Evolutionary conservation across 2,888 invertebrate genomes (phyloP).

Genomic region (Lithodes maja): DNA sequence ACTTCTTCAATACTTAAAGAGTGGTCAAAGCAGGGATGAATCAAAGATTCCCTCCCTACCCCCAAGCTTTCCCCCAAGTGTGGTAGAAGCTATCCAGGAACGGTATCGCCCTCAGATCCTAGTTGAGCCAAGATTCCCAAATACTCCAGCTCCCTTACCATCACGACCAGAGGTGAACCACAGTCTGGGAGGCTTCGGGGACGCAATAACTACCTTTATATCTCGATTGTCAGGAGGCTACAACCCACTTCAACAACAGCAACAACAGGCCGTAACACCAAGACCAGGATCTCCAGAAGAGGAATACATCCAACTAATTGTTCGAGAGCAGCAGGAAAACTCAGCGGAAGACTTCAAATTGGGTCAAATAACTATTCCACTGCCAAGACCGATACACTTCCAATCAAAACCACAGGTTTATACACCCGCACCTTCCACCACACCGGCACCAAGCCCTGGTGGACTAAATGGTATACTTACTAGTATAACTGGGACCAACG

Average conservation of each 20-base stretch:
- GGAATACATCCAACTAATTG: slow-evolving; percentile 31
- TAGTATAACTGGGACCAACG: neutral
- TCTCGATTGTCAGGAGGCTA: slow-evolving; percentile 39
- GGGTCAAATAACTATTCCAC: slow-evolving; percentile 45
- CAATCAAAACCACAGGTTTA: slow-evolving; percentile 1
- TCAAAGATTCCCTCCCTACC: neutral
- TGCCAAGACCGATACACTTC: slow-evolving; percentile 64
- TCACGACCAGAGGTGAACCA: slow-evolving; percentile 9
- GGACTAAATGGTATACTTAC: neutral
- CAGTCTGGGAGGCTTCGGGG: slow-evolving; percentile 28
- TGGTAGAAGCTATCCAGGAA: slow-evolving; percentile 18
- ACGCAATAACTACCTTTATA: slow-evolving; percentile 30
- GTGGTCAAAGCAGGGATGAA: neutral
- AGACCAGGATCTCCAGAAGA: neutral
- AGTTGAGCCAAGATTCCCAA: slow-evolving; percentile 3
- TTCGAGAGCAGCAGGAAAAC: slow-evolving; percentile 29
- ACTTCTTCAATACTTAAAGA: neutral
- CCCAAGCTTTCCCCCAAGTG: neutral
- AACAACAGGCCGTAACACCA: neutral
- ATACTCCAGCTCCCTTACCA: neutral
- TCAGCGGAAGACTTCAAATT: neutral
- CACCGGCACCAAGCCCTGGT: neutral
- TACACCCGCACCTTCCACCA: neutral
- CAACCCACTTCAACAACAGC: neutral
- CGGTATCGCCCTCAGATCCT: slow-evolving; percentile 7